These are phyloP conservation scores for Copidosoma floridanum DNA, from an alignment of 1,140 invertebrate species.

Conservation along the genomic window DNA sequence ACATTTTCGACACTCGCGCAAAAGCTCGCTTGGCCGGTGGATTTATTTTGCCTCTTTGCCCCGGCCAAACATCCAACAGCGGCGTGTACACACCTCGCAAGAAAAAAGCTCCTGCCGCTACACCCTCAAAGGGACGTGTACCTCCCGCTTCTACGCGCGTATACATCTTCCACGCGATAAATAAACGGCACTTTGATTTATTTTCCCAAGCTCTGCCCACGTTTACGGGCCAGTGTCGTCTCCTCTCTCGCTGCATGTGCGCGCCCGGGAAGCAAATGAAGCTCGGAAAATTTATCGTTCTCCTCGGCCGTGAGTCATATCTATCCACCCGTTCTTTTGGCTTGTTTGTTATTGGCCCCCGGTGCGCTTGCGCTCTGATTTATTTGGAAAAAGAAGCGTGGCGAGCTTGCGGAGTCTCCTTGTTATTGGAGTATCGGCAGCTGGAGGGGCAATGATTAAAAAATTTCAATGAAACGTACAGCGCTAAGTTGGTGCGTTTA, in stretches of 20 bases:
- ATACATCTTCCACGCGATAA: too few relatives aligned
- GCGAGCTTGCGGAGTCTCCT: not conserved
- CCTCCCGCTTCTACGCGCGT: too few relatives aligned
- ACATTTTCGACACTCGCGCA: too few relatives aligned
- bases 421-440: not conserved
- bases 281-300: constrained; percentile 8
- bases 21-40: too few relatives aligned
- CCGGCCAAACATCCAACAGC: too few relatives aligned
- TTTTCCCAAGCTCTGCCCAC: not conserved
- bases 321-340: not conserved
- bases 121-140: constrained; percentile 6
- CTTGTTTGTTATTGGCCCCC: constrained; percentile 3
- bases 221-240: not conserved
- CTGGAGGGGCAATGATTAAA: too few relatives aligned
- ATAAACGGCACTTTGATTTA: constrained; percentile 18
- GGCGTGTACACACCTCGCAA: too few relatives aligned
- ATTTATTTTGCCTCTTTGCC: too few relatives aligned
- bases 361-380: not conserved
- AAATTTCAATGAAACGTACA: too few relatives aligned
- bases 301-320: too few relatives aligned
- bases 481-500: too few relatives aligned
- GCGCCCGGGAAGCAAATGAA: constrained; percentile 3
- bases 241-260: too few relatives aligned
- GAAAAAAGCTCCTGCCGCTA: not conserved
- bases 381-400: not conserved